Evolutionary conservation across 2,888 invertebrate species (phyloP).

Genomic region (Drosophila stalkeri): DNA sequence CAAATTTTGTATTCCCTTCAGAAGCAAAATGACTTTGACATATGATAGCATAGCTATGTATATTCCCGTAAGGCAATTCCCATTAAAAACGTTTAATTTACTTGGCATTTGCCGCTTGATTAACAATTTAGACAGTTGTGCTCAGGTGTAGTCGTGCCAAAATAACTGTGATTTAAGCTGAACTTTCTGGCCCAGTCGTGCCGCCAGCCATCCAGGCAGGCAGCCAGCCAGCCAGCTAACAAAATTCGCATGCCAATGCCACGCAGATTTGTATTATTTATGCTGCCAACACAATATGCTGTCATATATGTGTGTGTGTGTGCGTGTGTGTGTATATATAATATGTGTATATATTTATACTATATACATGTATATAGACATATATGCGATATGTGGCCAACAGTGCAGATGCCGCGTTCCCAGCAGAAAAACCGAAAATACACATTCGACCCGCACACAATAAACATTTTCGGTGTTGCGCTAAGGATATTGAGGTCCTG

Average conservation of each 20-base stretch:
- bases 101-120: constrained; percentile 25
- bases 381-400: constrained; percentile 13
- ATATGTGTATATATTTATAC: constrained; percentile 2
- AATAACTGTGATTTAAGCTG: constrained; percentile 14
- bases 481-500: constrained; percentile 23
- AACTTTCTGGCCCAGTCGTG: constrained; percentile 15
- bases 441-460: constrained; percentile 48
- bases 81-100: constrained; percentile 13
- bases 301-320: constrained; percentile 32
- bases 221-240: constrained; percentile 27
- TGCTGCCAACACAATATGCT: constrained; percentile 54
- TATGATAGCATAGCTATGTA: neutral
- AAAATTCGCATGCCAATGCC: constrained; percentile 50
- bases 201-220: constrained; percentile 8
- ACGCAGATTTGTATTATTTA: constrained; percentile 63
- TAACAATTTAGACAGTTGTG: constrained; percentile 13
- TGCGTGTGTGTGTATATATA: constrained; percentile 14
- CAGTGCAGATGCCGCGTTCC: constrained; percentile 57
- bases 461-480: constrained; percentile 45
- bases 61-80: neutral
- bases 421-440: constrained; percentile 49
- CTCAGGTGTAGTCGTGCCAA: constrained; percentile 18
- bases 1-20: neutral
- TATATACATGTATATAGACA: neutral
- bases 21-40: neutral